Base-by-base conservation (phyloP, 1,140 invertebrate genomes). In the Luehdorfia chinensis region DNA sequence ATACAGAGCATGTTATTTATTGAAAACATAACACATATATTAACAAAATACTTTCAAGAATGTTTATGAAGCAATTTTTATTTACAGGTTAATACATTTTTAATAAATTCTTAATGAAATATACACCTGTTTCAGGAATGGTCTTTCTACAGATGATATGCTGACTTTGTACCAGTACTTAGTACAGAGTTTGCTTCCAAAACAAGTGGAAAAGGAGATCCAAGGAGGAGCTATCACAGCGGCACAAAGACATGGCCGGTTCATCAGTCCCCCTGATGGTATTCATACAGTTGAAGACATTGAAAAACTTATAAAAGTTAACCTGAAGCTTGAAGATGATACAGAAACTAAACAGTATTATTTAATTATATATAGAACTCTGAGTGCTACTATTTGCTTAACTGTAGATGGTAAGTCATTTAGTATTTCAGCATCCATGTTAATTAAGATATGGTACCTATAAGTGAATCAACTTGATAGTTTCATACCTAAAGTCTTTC, bases 141-240 rank as follows among this genome's bases (percentile, higher is more conserved):
- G 93, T 12, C 85, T 97, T 33, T 90, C 93, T 55, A 93, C 93
- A 65, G 90, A 92, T 62, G 93, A 96, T 68, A 94, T 95, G 90
- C 91, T 95, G 72, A 92, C 94, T 1, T 87, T 97, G 50, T 96
- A 95, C 76, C 91, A 93, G 64, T 96, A 95, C 84, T 88, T 97
- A 63, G 90, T 93, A 15, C 90, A 89, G 49, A 94, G 91, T 54
- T 79, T 95, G 19, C 89, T 96, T 59, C 93, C 94, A 12, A 90
- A 91, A 16, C 90, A 93, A 81, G 87, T 93, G 43, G 91, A 94
- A 58, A 91, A 91, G 47, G 93, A 95, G 68, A 84, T 94, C 23
- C 92, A 93, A 71, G 92, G 91, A 44, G 91, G 90, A 4, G 76
- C 80, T 15, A 71, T 83, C 1, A 71, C 75, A 2, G 76, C 79